Percentiles rank a stretch among this genome's conserved stretches.
Evolutionary conservation across 2,797 vertebrate species (phyloP).

Genomic region (Gymnodraco acuticeps): DNA sequence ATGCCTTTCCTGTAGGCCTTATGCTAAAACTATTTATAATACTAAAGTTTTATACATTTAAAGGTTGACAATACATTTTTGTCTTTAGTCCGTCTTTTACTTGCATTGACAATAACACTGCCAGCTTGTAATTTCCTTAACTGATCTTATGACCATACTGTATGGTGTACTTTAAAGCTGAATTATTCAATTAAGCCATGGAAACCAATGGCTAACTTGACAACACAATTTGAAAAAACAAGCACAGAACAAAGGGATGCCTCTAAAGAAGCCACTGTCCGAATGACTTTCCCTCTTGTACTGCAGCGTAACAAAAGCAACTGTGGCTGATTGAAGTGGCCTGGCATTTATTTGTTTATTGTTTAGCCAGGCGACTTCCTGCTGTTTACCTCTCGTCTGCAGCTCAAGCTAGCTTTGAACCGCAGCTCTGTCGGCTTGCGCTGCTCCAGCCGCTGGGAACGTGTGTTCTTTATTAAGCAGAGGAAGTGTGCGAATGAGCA

Average conservation of each 20-base stretch:
- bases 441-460: slow-evolving; percentile 58
- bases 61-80: no score
- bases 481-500: slow-evolving; percentile 79
- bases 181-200: slow-evolving; percentile 1
- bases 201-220: slow-evolving; percentile 34
- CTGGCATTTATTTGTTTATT: slow-evolving; percentile 55
- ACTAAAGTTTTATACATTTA: no score
- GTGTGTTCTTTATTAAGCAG: slow-evolving; percentile 78
- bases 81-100: no score
- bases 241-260: slow-evolving; percentile 19
- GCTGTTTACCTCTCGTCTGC: slow-evolving; percentile 30
- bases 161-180: no score
- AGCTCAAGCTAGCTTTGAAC: slow-evolving; percentile 40
- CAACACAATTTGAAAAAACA: slow-evolving; percentile 13
- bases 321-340: slow-evolving; percentile 13
- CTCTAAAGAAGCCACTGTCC: slow-evolving; percentile 6
- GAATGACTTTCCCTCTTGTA: slow-evolving; percentile 3
- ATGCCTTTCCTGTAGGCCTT: no score
- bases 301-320: slow-evolving; percentile 4
- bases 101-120: no score
- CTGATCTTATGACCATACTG: no score
- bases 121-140: no score
- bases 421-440: slow-evolving; percentile 24
- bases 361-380: slow-evolving; percentile 34
- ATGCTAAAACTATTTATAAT: no score